Evolutionary conservation across 2,113 vertebrate genomes (phyloP), one percentile per base, ranked within the genome.

Genomic region (Plectropomus leopardus): DNA sequence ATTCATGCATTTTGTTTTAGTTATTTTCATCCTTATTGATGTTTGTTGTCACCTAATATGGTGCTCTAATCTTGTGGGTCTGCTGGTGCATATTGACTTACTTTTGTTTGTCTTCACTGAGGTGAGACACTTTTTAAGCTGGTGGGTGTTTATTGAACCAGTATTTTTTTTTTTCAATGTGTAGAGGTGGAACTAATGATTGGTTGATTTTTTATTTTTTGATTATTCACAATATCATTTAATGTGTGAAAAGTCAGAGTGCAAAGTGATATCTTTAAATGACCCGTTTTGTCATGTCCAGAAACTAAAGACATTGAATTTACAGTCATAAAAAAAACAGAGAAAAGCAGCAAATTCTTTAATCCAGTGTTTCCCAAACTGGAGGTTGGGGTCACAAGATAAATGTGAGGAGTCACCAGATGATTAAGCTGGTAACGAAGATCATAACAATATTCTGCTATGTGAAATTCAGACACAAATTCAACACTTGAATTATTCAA

Each of bases 21-120:
- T 40, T 57, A 51, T 86, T 85, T 79, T 7, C 45, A 50, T 58
- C 16, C 15, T 54, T 73, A 85, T 71, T 59, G 72, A 71, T 76
- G 65, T 80, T 79, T 73, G 55, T 47, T 53, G 42, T 51, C 32
- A 0, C 28, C 81, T n/a, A 60, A 64, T 61, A 55, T 4, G 24
- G 19, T 23, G 51, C 66, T 45, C 7, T 58, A 19, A 70, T 59
- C 15, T 6, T 21, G 53, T 53, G 50, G 65, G 36, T 83, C 55
- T 45, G 53, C 57, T 51, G 59, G 7, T 54, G 61, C 61, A 66
- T 82, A 83, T 72, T 68, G 72, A 78, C 58, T 53, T 60, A 30
- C 70, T 78, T 65, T 19, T 64, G 26, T 74, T 84, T 76, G 78
- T 53, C 44, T 76, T 40, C 32, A n/a, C 17, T 57, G 57, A 67